Evolutionary conservation across 2,888 invertebrate species (phyloP), one percentile per base, ranked within the genome.

Genomic region (Apeira syringaria): DNA sequence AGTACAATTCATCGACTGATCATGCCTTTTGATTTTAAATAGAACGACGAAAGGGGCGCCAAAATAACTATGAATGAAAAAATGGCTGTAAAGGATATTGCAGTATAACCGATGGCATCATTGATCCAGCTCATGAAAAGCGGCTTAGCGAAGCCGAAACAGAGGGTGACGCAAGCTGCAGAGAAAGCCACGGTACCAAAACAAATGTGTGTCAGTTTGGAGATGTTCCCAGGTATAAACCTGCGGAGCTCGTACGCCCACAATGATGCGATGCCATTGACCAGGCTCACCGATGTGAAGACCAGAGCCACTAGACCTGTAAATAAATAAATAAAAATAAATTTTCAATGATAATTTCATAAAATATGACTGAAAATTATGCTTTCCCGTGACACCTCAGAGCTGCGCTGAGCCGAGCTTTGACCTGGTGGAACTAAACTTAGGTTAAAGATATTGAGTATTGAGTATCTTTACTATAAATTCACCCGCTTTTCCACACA

Each of bases 301-400:
- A 80, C 67, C 27, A 80, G 37, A 0, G 81, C 80, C n/a, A 77
- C 70, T 1, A 80, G 58, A n/a, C 56, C 80, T 79, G 68, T 12
- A n/a, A n/a, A n/a, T n/a, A n/a, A n/a, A n/a, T n/a, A n/a, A n/a
- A n/a, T n/a, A n/a, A n/a, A n/a, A n/a, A n/a, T n/a, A n/a, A n/a
- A n/a, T n/a, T n/a, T n/a, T n/a, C n/a, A n/a, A n/a, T n/a, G n/a
- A n/a, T n/a, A n/a, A n/a, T n/a, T n/a, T n/a, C n/a, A n/a, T n/a
- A n/a, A n/a, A n/a, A n/a, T n/a, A n/a, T n/a, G n/a, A n/a, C n/a
- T n/a, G n/a, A n/a, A n/a, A n/a, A n/a, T n/a, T n/a, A n/a, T n/a
- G n/a, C n/a, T n/a, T n/a, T n/a, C n/a, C n/a, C n/a, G n/a, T n/a
- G n/a, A n/a, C n/a, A n/a, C n/a, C n/a, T n/a, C n/a, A n/a, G n/a